Evolutionary conservation across 2,113 vertebrate species (phyloP).

Genomic region (Pleuronectes platessa): DNA sequence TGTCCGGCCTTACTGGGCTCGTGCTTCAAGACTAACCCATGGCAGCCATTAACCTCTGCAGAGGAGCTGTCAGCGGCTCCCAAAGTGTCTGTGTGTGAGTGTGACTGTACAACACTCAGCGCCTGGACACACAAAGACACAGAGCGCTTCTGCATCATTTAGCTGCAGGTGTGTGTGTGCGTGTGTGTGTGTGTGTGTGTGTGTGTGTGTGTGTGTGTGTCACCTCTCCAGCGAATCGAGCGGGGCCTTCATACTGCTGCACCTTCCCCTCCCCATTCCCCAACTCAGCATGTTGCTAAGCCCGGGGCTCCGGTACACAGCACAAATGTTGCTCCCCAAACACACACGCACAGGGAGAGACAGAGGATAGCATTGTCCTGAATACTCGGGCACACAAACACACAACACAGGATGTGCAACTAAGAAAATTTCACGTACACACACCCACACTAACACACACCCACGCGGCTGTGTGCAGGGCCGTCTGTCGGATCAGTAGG

Average conservation of each 20-base stretch:
- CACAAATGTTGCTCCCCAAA: constrained; percentile 29
- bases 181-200: constrained; percentile 65
- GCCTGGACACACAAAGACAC: constrained; percentile 44
- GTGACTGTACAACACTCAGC: constrained; percentile 30
- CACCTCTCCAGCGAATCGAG: constrained; percentile 63
- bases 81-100: constrained; percentile 53
- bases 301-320: constrained; percentile 4
- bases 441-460: constrained; percentile 19
- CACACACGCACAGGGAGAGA: background rate
- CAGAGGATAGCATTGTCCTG: constrained; percentile 11
- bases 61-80: constrained; percentile 73
- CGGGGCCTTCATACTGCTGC: constrained; percentile 61
- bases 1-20: constrained; percentile 15
- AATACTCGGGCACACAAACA: background rate
- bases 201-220: constrained; percentile 58
- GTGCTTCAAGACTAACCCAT: constrained; percentile 59
- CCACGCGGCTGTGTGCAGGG: constrained; percentile 2
- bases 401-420: background rate
- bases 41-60: constrained; percentile 78
- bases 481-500: constrained; percentile 69
- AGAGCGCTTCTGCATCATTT: constrained; percentile 74
- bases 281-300: constrained; percentile 62
- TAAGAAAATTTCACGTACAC: background rate
- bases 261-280: constrained; percentile 67
- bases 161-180: constrained; percentile 63